Percentiles rank a stretch among this genome's conserved stretches.
These are phyloP conservation scores for Helicorthomorpha holstii DNA, from an alignment of 1,140 invertebrate genomes.

Conservation along the genomic window DNA sequence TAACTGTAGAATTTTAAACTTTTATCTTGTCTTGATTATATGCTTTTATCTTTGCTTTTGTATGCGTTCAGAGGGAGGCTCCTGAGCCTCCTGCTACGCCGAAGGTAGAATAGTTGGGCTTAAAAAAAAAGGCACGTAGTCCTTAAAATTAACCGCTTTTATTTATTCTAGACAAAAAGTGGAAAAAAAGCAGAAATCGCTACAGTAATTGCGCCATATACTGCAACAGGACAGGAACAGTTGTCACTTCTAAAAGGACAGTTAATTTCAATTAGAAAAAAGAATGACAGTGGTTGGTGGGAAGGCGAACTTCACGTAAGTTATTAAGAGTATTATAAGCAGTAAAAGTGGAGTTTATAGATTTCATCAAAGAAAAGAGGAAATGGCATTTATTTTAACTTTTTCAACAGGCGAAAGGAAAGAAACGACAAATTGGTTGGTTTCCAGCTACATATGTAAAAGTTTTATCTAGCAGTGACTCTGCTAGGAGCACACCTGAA, in stretches of 20 bases:
- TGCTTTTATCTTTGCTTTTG: not conserved
- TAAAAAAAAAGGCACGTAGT: slow-evolving; percentile 10
- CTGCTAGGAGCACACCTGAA: slow-evolving; percentile 19
- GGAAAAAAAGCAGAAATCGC: slow-evolving; percentile 72
- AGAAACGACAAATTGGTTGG: slow-evolving; percentile 88
- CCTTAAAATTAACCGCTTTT: slow-evolving; percentile 1
- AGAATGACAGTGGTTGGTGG: slow-evolving; percentile 95
- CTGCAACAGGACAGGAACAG: slow-evolving; percentile 75
- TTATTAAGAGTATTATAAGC: not conserved
- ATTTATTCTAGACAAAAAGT: slow-evolving; percentile 21
- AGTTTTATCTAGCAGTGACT: slow-evolving; percentile 32
- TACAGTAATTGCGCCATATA: slow-evolving; percentile 70
- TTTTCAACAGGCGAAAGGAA: slow-evolving; percentile 86
- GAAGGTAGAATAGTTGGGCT: slow-evolving; percentile 6
- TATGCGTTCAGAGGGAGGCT: slow-evolving; percentile 1
- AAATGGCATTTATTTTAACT: slow-evolving; percentile 9
- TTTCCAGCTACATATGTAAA: slow-evolving; percentile 96
- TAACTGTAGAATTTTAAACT: not conserved
- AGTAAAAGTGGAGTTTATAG: not conserved
- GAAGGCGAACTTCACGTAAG: slow-evolving; percentile 86
- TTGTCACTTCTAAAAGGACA: slow-evolving; percentile 80
- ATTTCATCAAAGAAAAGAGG: not conserved
- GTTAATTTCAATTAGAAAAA: slow-evolving; percentile 87
- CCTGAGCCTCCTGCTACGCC: slow-evolving; percentile 1
- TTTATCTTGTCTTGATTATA: not conserved